These are phyloP conservation scores for Lasius fuliginosus DNA, from an alignment of 2,888 invertebrate genomes.

Conservation along the genomic window DNA sequence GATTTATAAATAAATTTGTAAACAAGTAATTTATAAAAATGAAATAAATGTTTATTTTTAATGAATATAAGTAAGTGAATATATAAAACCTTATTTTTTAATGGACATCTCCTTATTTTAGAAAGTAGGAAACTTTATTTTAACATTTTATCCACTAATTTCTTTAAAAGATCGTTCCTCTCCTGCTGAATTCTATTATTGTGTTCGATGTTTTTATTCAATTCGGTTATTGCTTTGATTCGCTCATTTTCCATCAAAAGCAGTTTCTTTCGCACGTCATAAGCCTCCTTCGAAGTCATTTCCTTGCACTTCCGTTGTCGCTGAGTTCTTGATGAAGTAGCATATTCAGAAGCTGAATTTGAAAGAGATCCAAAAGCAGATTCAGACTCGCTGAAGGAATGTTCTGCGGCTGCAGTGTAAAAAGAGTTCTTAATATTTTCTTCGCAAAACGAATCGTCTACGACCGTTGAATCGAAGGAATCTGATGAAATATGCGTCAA, in stretches of 20 bases:
- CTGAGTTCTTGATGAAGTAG: neutral
- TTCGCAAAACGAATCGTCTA: neutral
- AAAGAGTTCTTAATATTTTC: neutral
- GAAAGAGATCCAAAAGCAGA: neutral
- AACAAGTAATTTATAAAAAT: neutral
- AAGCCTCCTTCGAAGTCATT: neutral
- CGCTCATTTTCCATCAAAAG: neutral
- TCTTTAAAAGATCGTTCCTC: neutral
- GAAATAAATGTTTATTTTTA: neutral
- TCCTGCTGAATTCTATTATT: neutral
- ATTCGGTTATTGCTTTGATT: neutral
- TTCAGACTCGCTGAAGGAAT: neutral
- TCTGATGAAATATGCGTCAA: neutral
- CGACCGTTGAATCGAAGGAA: neutral
- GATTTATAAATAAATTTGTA: neutral
- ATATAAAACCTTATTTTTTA: too few species aligned
- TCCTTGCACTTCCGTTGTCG: neutral
- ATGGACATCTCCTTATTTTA: too few species aligned
- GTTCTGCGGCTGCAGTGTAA: neutral
- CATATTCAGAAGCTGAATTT: neutral
- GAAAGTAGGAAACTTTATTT: neutral
- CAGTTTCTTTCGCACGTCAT: neutral
- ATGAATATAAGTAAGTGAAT: too few species aligned
- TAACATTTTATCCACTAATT: neutral
- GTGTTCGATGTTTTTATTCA: neutral